Evolutionary conservation across 2,888 invertebrate species (phyloP).

Genomic region (Thymelicus sylvestris): DNA sequence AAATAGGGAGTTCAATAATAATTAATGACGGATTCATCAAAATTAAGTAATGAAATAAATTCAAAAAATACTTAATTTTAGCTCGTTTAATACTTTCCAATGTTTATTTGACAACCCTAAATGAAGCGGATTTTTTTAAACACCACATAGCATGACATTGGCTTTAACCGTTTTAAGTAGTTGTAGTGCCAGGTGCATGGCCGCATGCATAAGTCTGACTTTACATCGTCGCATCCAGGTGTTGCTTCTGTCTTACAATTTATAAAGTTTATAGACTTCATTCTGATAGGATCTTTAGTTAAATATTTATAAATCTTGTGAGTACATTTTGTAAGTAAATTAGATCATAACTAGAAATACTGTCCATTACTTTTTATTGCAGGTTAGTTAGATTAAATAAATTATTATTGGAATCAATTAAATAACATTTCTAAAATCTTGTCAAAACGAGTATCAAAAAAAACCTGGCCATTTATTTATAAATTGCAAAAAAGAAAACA

Average conservation of each 20-base stretch:
- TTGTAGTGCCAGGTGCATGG: conserved; percentile 24
- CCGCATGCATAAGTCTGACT: conserved; percentile 1
- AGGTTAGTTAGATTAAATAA: no score
- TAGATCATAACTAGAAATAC: background rate
- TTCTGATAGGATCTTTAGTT: background rate
- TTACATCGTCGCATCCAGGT: conserved; percentile 9
- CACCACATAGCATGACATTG: conserved; percentile 17
- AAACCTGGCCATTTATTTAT: no score
- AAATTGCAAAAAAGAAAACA: conserved; percentile 30
- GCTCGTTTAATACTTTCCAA: no score
- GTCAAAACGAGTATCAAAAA: no score
- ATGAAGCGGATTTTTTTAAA: conserved; percentile 11
- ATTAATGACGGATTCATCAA: no score
- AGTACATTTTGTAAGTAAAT: background rate
- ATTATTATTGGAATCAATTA: no score
- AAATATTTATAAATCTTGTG: background rate
- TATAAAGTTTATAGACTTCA: conserved; percentile 14
- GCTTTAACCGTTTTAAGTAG: conserved; percentile 24
- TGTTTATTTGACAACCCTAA: conserved; percentile 9
- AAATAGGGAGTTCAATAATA: no score
- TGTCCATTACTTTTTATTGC: no score
- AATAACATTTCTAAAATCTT: no score
- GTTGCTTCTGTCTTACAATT: conserved; percentile 3
- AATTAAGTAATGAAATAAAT: no score
- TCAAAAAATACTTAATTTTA: no score